Evolutionary conservation across 2,797 vertebrate species (phyloP), one percentile per base, ranked within the genome.

Genomic region (Phaenicophaeus curvirostris): DNA sequence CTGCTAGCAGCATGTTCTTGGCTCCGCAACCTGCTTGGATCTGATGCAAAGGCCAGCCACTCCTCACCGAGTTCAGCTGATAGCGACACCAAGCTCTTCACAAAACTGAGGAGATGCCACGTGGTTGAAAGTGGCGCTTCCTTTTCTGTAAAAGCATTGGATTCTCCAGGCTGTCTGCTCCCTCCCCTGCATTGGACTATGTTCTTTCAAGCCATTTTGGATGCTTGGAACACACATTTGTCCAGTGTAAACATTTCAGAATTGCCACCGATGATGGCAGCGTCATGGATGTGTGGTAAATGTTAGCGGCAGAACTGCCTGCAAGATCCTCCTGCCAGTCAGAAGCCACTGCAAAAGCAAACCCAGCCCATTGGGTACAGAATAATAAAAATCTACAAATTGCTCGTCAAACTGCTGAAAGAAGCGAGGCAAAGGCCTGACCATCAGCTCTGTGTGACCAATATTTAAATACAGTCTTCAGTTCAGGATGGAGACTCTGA

Each of bases 341-440:
- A 91, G 57, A 78, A 92, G 91, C 85, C 82, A 78, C 87, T 87
- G 76, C 91, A 79, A 82, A 83, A 96, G 65, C 93, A 96, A 95
- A 92, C 84, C 53, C 92, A 85, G 93, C 85, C 93, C 42, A 94
- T 93, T 93, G 95, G 88, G 93, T 92, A 91, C 94, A 85, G 86
- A 95, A 33, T 96, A 89, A 57, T 10, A 93, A 72, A 87, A 66
- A 85, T 63, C 75, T 25, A 31, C 15, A 67, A 91, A 87, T 81
- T 87, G 92, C 59, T 77, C 79, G 71, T 93, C 90, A 83, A 61
- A 93, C 85, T 91, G 72, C 89, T 96, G 90, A 92, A 95, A 96
- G 92, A 96, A 96, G 93, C 89, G 96, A 94, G 96, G 96, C 96
- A 93, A 97, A 89, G 96, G 96, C 95, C 96, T 82, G 85, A 96